Percentiles rank a stretch among this genome's conserved stretches.
phyloP scores from a whole-genome alignment of 1,140 invertebrate species.

The Choristoneura fumiferana region DNA sequence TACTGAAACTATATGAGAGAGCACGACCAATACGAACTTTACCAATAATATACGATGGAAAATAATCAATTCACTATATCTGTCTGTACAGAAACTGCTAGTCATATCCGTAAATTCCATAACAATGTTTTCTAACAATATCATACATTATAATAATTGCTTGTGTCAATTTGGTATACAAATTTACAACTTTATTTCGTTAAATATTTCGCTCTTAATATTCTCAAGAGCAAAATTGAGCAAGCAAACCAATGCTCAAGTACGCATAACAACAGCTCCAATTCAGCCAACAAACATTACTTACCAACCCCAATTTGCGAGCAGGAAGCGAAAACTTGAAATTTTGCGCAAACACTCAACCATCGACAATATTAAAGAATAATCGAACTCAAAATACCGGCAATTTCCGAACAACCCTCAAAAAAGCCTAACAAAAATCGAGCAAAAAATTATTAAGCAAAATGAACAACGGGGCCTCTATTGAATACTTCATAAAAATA shows the following conservation, averaged over 20 bases:
- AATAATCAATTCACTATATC: too few relatives aligned
- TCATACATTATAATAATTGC: too few relatives aligned
- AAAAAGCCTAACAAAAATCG: slow-evolving; percentile 40
- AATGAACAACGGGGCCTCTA: slow-evolving; percentile 62
- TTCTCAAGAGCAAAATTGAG: slow-evolving; percentile 17
- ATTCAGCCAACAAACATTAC: not conserved
- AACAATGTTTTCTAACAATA: too few relatives aligned
- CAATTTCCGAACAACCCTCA: slow-evolving; percentile 51
- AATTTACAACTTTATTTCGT: too few relatives aligned
- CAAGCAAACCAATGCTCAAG: too few relatives aligned
- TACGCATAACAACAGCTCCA: too few relatives aligned
- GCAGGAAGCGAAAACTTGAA: slow-evolving; percentile 47
- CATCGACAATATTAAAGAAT: slow-evolving; percentile 31
- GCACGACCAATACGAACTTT: too few relatives aligned
- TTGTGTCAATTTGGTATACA: too few relatives aligned
- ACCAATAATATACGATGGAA: too few relatives aligned
- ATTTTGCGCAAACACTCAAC: slow-evolving; percentile 48
- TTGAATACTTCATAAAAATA: slow-evolving; percentile 74
- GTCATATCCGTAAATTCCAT: too few relatives aligned
- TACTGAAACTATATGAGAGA: too few relatives aligned
- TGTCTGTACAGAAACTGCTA: too few relatives aligned
- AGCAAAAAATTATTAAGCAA: slow-evolving; percentile 64
- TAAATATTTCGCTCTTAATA: slow-evolving; percentile 6
- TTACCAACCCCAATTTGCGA: slow-evolving; percentile 38
- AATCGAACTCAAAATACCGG: slow-evolving; percentile 43